Base-by-base conservation (phyloP, 2,797 vertebrate genomes). In the Schizopygopsis malacanthus region DNA sequence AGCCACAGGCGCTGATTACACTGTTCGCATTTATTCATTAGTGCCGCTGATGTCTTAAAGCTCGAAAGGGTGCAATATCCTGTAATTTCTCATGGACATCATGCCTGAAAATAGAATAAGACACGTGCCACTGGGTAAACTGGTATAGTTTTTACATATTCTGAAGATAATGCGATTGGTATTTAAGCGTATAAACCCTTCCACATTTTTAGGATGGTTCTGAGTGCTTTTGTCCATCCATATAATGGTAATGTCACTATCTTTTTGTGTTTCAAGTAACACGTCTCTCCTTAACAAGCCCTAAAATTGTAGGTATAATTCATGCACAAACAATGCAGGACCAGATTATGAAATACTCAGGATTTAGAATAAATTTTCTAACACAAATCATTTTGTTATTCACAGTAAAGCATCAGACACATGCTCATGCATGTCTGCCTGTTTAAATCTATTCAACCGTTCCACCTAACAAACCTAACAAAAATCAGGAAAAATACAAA, bases 401-500 rank as follows among this genome's bases (percentile, higher is more conserved):
- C 22, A 25, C 15, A 0, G 33, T 16, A 63, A 22, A 43, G 50
- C 18, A 54, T 54, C 12, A 59, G 22, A 61, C 10, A 41, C 22
- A 56, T 56, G 6, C 7, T 54, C 52, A n/a, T 22, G 0, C 52
- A 71, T 0, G 6, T 3, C 0, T 63, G 41, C 20, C 50, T 81
- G 3, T 73, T 63, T 61, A 45, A 61, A 63, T 61, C 18, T 25
- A 2, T 54, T 71, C 67, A 71, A 56, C 9, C 0, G 0, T 71
- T 82, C 15, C 13, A 54, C 47, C n/a, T 71, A 39, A 70, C 18
- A 50, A 22, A 28, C 25, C 25, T 28, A 28, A 28, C 25, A 28
- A 71, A 56, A 56, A 43, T 82, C 67, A 56, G 54, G 18, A 63
- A 63, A 47, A 59, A 76, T 50, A 76, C 15, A 67, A 77, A 54